phyloP scores from a whole-genome alignment of 2,888 invertebrate genomes.

The Idaea straminata region DNA sequence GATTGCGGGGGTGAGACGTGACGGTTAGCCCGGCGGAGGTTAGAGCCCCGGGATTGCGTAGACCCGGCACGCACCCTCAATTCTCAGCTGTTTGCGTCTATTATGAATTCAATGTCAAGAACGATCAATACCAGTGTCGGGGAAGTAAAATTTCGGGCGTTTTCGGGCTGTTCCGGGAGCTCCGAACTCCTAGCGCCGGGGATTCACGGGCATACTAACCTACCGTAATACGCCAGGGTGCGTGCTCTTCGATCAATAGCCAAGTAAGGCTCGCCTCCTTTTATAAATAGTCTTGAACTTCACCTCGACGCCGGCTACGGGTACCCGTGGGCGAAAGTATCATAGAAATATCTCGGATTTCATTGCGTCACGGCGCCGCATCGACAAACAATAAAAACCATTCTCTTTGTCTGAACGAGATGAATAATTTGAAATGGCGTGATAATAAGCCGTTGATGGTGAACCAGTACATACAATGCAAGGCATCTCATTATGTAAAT shows the following conservation, averaged over 20 bases:
- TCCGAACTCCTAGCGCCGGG: slow-evolving; percentile 59
- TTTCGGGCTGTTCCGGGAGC: slow-evolving; percentile 73
- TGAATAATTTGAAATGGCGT: slow-evolving; percentile 46
- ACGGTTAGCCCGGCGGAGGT: slow-evolving; percentile 51
- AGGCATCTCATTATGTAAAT: slow-evolving; percentile 68
- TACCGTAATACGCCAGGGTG: slow-evolving; percentile 75
- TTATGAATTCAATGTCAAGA: slow-evolving; percentile 79
- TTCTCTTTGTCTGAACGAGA: slow-evolving; percentile 40
- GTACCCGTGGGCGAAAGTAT: slow-evolving; percentile 65
- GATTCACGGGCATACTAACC: slow-evolving; percentile 72
- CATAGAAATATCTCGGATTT: slow-evolving; percentile 48
- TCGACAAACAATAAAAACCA: slow-evolving; percentile 29
- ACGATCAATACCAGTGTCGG: slow-evolving; percentile 74
- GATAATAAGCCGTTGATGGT: slow-evolving; percentile 53
- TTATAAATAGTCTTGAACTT: slow-evolving; percentile 80
- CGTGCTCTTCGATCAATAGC: slow-evolving; percentile 75
- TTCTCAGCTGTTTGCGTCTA: slow-evolving; percentile 76
- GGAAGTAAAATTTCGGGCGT: slow-evolving; percentile 76
- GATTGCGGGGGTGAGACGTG: slow-evolving; percentile 22
- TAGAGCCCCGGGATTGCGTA: not conserved
- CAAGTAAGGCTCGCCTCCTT: slow-evolving; percentile 65
- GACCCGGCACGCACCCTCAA: slow-evolving; percentile 62
- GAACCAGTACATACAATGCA: slow-evolving; percentile 56
- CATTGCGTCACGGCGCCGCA: slow-evolving; percentile 34
- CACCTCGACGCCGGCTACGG: slow-evolving; percentile 58